These are phyloP conservation scores for Phyllostomus discolor DNA, from an alignment of 2,113 vertebrate genomes.

Conservation along the genomic window DNA sequence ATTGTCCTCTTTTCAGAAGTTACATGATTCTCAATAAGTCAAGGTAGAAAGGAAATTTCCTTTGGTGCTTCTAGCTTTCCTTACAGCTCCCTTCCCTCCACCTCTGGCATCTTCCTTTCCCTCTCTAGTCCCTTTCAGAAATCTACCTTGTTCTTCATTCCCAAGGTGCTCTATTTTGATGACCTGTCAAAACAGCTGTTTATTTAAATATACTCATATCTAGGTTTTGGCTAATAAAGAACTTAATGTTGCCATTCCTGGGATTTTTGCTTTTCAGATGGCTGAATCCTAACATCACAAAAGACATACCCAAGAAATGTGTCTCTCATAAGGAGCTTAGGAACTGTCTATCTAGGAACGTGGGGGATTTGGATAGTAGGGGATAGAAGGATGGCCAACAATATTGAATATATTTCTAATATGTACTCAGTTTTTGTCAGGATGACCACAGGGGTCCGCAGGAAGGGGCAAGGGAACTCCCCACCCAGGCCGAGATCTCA, in stretches of 20 bases:
- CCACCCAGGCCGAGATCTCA: not conserved
- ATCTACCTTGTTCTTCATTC: not conserved
- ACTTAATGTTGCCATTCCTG: not conserved
- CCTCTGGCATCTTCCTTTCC: not conserved
- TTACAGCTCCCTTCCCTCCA: not conserved
- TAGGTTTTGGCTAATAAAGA: not conserved
- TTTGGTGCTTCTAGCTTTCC: not conserved
- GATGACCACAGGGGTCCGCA: not conserved
- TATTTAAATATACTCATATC: not conserved
- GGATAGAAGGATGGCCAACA: not conserved
- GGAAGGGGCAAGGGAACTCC: not conserved
- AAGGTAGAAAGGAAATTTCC: not conserved
- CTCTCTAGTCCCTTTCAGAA: not conserved
- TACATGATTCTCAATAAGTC: not conserved
- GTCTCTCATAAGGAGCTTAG: not conserved
- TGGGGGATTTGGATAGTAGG: not conserved
- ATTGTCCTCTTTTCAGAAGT: not conserved
- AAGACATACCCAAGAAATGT: not conserved
- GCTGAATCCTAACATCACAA: not conserved
- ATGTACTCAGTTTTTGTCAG: not conserved
- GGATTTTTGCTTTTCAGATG: not conserved
- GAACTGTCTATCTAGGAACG: not conserved
- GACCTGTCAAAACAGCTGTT: not conserved
- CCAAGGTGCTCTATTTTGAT: not conserved
- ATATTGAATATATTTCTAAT: not conserved